Conservation (phyloP, 1,140 invertebrate genomes). For the Varroa destructor region DNA sequence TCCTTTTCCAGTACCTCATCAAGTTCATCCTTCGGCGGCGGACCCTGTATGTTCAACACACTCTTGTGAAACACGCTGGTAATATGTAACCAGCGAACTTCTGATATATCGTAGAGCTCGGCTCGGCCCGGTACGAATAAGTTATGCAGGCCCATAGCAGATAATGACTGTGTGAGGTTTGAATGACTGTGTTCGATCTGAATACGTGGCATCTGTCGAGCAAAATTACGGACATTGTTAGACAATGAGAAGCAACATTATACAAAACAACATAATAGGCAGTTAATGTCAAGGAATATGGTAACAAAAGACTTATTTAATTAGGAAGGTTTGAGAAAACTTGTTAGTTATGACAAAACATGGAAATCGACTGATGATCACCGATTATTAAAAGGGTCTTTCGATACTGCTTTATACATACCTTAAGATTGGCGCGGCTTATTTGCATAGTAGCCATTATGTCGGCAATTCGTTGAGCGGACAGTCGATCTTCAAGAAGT, state of each 20-base stretch:
- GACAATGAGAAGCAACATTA: neutral
- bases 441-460: conserved; percentile 35
- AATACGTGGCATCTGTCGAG: conserved; percentile 35
- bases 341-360: no score
- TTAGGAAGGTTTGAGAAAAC: no score
- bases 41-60: conserved; percentile 33
- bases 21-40: conserved; percentile 8
- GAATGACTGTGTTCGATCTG: conserved; percentile 33
- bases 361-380: no score
- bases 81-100: conserved; percentile 36
- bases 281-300: no score
- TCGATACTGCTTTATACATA: conserved; percentile 30
- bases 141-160: conserved; percentile 34
- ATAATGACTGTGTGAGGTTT: conserved; percentile 34
- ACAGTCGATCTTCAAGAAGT: conserved; percentile 35
- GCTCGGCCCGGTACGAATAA: conserved; percentile 36
- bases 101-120: conserved; percentile 34
- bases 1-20: neutral
- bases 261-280: no score
- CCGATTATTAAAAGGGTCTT: no score
- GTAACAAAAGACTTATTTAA: no score
- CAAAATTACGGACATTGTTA: neutral
- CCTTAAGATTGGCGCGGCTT: conserved; percentile 33
- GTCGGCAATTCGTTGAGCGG: conserved; percentile 36
- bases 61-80: conserved; percentile 36